These are phyloP conservation scores for Chloroceryle amazona DNA, from an alignment of 2,797 vertebrate species.

Conservation along the genomic window DNA sequence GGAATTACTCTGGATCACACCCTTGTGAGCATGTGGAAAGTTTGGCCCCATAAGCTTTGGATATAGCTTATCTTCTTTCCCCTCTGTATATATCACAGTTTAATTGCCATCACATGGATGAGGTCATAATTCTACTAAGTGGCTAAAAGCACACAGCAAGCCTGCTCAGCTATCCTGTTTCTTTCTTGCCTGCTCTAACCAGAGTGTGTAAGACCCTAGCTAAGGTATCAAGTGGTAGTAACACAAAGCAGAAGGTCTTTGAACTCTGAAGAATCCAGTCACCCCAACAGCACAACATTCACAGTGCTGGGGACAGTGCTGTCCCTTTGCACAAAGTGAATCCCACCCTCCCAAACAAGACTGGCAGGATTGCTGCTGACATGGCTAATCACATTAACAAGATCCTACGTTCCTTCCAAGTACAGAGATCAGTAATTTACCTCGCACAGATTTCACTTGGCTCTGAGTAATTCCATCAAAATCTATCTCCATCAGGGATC, in stretches of 20 bases:
- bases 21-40: neutral
- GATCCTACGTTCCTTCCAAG: neutral
- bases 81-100: neutral
- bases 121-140: neutral
- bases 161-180: neutral
- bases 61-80: neutral
- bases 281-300: neutral
- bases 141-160: neutral
- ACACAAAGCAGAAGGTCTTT: neutral
- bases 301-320: accelerated
- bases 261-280: neutral
- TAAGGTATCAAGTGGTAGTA: neutral
- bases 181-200: neutral
- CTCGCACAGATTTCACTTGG: constrained; percentile 90
- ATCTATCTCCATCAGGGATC: constrained; percentile 92
- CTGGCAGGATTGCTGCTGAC: neutral
- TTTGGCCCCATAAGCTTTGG: neutral
- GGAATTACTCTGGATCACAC: neutral
- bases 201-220: neutral
- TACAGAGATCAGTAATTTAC: constrained; percentile 70
- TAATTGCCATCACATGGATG: neutral
- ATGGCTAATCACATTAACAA: neutral
- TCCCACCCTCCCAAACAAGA: neutral
- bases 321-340: neutral
- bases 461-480: constrained; percentile 87